A percentile compares a stretch with the other conserved stretches of the same genome.
Evolutionary conservation across 2,888 invertebrate species (phyloP).

Genomic region (Drosophila subsilvestris): DNA sequence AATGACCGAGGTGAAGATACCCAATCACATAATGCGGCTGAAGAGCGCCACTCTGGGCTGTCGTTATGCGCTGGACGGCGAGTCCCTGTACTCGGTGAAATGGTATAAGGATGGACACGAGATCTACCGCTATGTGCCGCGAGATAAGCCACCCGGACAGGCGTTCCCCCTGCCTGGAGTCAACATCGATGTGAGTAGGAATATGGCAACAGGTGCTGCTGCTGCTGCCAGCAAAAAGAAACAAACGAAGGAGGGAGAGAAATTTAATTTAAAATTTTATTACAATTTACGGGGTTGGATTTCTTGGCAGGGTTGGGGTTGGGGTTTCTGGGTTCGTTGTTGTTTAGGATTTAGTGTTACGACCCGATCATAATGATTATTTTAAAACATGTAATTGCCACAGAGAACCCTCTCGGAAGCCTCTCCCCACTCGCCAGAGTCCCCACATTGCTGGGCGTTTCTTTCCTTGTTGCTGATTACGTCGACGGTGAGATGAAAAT

Average conservation of each 20-base stretch:
- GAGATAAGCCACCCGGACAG: conserved; percentile 91
- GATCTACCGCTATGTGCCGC: conserved; percentile 93
- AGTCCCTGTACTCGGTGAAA: conserved; percentile 94
- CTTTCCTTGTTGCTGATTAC: conserved; percentile 63
- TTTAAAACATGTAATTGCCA: conserved; percentile 74
- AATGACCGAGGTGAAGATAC: conserved; percentile 91
- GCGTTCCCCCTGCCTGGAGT: conserved; percentile 92
- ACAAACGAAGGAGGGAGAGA: conserved; percentile 31
- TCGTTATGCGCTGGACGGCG: conserved; percentile 92
- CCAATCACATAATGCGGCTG: conserved; percentile 92
- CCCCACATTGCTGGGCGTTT: conserved; percentile 6
- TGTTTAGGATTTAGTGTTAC: conserved; percentile 68
- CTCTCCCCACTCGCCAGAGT: neutral
- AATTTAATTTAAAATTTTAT: conserved; percentile 79
- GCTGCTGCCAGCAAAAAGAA: conserved; percentile 3
- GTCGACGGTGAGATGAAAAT: conserved; percentile 65
- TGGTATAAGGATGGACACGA: conserved; percentile 97
- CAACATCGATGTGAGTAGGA: conserved; percentile 91
- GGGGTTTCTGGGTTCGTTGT: conserved; percentile 9
- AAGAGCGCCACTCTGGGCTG: conserved; percentile 91
- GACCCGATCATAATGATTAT: conserved; percentile 76
- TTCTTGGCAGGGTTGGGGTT: conserved; percentile 6
- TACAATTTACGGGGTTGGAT: conserved; percentile 60
- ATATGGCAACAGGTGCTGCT: conserved; percentile 55
- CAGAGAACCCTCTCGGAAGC: conserved; percentile 14